Conservation (phyloP, 2,888 invertebrate species). For the Chalcis sispes region DNA sequence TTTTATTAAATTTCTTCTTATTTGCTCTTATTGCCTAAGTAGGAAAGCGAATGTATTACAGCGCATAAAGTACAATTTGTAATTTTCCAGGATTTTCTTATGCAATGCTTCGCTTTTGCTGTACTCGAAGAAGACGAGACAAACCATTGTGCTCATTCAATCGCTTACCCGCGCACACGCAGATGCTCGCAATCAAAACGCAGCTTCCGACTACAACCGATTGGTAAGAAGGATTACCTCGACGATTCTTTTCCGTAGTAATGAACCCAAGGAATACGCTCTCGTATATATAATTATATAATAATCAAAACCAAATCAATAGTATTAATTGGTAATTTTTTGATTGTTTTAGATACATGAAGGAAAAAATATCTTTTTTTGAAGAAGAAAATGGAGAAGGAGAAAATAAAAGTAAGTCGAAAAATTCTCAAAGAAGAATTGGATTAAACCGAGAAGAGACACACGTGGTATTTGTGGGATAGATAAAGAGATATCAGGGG, state of each 20-base stretch:
- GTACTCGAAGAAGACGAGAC: conserved; percentile 36
- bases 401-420: neutral
- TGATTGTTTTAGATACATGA: too few relatives aligned
- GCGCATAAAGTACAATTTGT: conserved; percentile 12
- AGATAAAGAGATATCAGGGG: neutral
- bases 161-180: neutral
- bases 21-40: neutral
- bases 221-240: conserved; percentile 5
- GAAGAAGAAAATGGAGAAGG: neutral
- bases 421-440: neutral
- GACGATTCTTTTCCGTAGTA: neutral
- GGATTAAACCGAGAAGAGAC: too few relatives aligned
- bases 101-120: conserved; percentile 5
- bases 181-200: conserved; percentile 25
- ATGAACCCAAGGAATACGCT: neutral
- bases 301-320: neutral
- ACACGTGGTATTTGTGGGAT: conserved; percentile 11
- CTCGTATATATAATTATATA: neutral
- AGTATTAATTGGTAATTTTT: neutral
- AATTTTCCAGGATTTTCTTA: conserved; percentile 52
- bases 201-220: conserved; percentile 16
- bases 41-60: neutral
- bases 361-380: neutral
- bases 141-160: conserved; percentile 31
- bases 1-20: neutral